phyloP scores from a whole-genome alignment of 2,113 vertebrate species.

The Embiotoca jacksoni region DNA sequence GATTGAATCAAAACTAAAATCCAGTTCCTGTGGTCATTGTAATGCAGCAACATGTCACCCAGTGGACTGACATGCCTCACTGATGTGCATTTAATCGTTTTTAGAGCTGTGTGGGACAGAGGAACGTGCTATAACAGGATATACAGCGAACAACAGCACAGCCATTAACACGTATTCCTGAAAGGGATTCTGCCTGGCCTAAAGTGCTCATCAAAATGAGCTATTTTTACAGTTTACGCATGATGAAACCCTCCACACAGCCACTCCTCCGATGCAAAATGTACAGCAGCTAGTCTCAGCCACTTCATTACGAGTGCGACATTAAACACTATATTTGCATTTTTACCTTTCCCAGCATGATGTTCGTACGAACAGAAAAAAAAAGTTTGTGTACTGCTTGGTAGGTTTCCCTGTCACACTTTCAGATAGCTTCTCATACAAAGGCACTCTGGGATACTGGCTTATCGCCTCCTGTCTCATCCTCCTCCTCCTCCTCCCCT shows the following conservation, averaged over 20 bases:
- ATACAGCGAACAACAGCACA: background rate
- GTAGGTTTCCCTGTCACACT: slow-evolving; percentile 33
- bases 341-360: slow-evolving; percentile 36
- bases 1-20: background rate
- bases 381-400: background rate
- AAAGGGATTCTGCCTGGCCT: too few relatives aligned
- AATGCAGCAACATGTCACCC: background rate
- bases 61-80: background rate
- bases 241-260: too few relatives aligned
- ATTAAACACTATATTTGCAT: slow-evolving; percentile 12
- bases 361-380: background rate
- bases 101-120: slow-evolving; percentile 9
- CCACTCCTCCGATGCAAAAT: too few relatives aligned
- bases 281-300: background rate
- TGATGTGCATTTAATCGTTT: background rate
- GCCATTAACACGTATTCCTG: too few relatives aligned
- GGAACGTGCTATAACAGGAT: background rate
- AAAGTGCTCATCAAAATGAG: too few relatives aligned
- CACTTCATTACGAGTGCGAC: background rate
- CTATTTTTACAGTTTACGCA: too few relatives aligned
- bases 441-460: slow-evolving; percentile 31
- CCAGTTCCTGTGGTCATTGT: background rate
- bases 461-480: slow-evolving; percentile 45
- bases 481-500: background rate
- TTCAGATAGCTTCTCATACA: slow-evolving; percentile 37